Conservation (phyloP, 2,797 vertebrate genomes). For the Clangula hyemalis region DNA sequence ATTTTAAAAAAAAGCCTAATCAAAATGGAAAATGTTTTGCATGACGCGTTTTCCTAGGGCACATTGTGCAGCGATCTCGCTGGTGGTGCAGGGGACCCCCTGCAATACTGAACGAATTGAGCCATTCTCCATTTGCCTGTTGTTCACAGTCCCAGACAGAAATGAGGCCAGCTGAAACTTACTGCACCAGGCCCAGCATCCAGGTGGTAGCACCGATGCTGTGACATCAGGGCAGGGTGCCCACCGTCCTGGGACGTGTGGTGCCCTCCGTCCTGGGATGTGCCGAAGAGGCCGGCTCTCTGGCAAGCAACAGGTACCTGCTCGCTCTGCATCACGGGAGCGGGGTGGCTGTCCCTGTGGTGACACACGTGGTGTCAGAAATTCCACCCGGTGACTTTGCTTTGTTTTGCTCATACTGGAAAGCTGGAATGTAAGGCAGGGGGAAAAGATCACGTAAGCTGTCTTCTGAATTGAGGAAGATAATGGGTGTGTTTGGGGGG, state of each 20-base stretch:
- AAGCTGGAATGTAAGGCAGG: not conserved
- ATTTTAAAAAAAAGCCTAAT: not conserved
- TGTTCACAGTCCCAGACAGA: not conserved
- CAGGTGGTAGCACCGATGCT: not conserved
- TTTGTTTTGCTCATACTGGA: not conserved
- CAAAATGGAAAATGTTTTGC: not conserved
- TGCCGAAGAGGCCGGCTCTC: not conserved
- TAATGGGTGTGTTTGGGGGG: not conserved
- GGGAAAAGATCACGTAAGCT: not conserved
- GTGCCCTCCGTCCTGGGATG: not conserved
- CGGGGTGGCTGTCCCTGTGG: not conserved
- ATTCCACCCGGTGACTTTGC: not conserved
- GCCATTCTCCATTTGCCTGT: not conserved
- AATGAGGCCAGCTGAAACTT: not conserved
- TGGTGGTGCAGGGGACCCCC: not conserved
- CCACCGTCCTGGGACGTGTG: not conserved
- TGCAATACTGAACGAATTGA: not conserved
- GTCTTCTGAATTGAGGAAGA: not conserved
- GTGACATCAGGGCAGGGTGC: not conserved
- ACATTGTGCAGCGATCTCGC: not conserved
- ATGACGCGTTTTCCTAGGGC: not conserved
- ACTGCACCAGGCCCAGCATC: accelerated
- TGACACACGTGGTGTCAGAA: constrained; percentile 13
- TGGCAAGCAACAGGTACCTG: not conserved
- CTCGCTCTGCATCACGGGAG: not conserved